Base-by-base conservation (phyloP, 2,113 vertebrate genomes). In the Leptocoma aspasia region DNA sequence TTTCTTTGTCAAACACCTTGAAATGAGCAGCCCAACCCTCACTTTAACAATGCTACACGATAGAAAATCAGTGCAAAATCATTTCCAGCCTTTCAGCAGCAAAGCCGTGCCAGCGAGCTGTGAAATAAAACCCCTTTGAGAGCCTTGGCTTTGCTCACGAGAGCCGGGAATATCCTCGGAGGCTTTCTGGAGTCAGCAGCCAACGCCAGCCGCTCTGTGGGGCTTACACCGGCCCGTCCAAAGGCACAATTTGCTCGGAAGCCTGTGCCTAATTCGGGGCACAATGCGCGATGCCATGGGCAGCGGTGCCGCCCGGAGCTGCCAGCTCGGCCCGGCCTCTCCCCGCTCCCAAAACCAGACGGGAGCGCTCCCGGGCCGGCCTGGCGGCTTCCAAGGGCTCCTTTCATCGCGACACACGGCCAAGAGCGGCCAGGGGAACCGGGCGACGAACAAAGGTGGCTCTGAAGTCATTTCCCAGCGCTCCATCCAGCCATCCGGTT, bases 401-500 rank as follows among this genome's bases (percentile, higher is more conserved):
- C 96, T 97, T 98, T 98, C 98, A 98, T 78, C 90, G 97, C 94
- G 97, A 98, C 98, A 97, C 98, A 96, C 97, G 98, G 98, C 98
- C 98, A 98, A 98, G 98, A 98, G 98, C 94, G 92, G 97, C 94
- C 97, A 97, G 95, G 76, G 98, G 96, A 90, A 94, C 44, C 95
- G 89, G 87, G 68, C 37, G 86, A 22, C 50, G 92, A 96, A 98
- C 98, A 98, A 98, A 98, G 97, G 98, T 98, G 97, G 95, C 98
- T 98, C 98, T 97, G 98, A 98, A 98, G 98, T 98, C 98, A 98
- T 98, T 98, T 99, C 98, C 98, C 98, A 90, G 82, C 93, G 96
- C 98, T 98, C 96, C 96, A 97, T 97, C 97, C 97, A 98, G 98
- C 98, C 98, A 98, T 98, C 98, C 98, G 98, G 98, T 98, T 98